Evolutionary conservation across 2,113 vertebrate species (phyloP).

Genomic region (Chascanopsetta lugubris): DNA sequence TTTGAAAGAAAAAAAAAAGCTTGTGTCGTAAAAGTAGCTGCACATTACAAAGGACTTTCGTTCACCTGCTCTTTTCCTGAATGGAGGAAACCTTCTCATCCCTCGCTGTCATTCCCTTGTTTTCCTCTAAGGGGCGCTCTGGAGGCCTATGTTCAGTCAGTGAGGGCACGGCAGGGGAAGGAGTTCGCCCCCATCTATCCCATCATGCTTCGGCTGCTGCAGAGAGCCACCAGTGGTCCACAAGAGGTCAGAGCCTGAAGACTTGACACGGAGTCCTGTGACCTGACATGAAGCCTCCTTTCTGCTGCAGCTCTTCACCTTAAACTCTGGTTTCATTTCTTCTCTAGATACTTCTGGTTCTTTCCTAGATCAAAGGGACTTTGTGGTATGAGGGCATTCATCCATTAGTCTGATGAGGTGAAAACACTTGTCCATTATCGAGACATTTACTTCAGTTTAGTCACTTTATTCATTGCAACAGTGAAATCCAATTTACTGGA

Average conservation of each 20-base stretch:
- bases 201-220: constrained; percentile 94
- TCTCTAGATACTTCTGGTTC: no score
- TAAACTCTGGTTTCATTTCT: no score
- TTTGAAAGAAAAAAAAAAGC: no score
- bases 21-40: no score
- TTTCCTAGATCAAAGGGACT: neutral
- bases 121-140: constrained; percentile 84
- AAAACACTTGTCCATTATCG: no score
- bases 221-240: constrained; percentile 82
- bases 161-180: constrained; percentile 90
- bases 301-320: neutral
- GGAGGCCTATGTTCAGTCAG: constrained; percentile 95
- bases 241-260: constrained; percentile 64
- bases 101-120: neutral
- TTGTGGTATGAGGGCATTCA: neutral
- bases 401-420: no score
- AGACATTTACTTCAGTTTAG: no score
- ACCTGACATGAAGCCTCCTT: neutral
- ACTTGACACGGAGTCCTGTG: neutral
- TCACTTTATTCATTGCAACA: no score
- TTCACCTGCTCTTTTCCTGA: no score
- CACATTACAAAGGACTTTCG: no score
- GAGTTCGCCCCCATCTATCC: constrained; percentile 96
- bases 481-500: no score
- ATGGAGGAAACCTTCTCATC: no score